Conservation (phyloP, 2,797 vertebrate species). For the Brachyrhaphis roseni region DNA sequence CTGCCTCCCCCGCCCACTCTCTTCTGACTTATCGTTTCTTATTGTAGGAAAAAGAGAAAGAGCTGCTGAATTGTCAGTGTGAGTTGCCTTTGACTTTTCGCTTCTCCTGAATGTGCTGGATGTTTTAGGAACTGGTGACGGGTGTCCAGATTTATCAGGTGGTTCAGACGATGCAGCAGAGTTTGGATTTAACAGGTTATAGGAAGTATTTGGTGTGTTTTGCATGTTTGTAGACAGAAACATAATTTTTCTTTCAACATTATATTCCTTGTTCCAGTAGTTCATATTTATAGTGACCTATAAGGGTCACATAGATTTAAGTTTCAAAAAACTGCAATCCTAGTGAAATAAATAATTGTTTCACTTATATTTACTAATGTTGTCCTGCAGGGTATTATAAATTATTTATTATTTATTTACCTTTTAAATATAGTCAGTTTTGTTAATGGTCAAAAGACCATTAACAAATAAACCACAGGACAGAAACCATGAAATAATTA, state of each 20-base stretch:
- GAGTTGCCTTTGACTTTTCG: constrained; percentile 77
- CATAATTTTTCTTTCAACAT: background rate
- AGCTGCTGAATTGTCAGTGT: constrained; percentile 82
- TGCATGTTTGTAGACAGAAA: constrained; percentile 24
- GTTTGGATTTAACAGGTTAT: constrained; percentile 3
- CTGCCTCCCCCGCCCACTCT: constrained; percentile 32
- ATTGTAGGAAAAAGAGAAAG: constrained; percentile 80
- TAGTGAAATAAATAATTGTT: background rate
- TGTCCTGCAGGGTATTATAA: background rate
- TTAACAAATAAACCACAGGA: background rate
- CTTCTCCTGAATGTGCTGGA: constrained; percentile 51
- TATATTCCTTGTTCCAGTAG: background rate
- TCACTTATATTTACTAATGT: background rate
- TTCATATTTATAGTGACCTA: background rate
- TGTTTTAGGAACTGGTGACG: constrained; percentile 16
- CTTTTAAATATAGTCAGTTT: background rate
- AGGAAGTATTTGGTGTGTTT: constrained; percentile 26
- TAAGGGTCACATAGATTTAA: background rate
- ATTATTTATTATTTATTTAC: background rate
- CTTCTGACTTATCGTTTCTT: constrained; percentile 73
- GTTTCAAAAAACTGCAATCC: background rate
- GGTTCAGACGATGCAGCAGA: background rate
- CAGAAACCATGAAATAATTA: background rate
- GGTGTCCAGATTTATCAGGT: constrained; percentile 1
- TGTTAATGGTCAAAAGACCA: background rate